Evolutionary conservation across 2,888 invertebrate species (phyloP).

Genomic region (Drosophila tripunctata): DNA sequence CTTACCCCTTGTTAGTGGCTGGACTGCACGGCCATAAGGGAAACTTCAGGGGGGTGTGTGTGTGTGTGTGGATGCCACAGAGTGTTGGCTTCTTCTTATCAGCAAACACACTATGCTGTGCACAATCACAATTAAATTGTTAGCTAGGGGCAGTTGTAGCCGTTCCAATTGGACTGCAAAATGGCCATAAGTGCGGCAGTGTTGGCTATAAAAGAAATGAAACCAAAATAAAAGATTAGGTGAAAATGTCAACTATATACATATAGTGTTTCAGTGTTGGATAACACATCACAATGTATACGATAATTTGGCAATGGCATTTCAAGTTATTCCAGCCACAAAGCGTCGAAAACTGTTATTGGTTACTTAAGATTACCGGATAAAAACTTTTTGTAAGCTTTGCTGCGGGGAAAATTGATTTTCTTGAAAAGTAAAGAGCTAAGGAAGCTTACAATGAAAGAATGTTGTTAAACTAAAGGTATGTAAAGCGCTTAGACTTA

Average conservation of each 20-base stretch:
- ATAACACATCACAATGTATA: slow-evolving; percentile 37
- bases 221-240: slow-evolving; percentile 33
- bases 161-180: slow-evolving; percentile 40
- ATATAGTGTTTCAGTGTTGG: neutral
- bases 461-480: too few relatives aligned
- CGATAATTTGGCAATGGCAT: slow-evolving; percentile 41
- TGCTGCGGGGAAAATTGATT: neutral
- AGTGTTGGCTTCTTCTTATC: slow-evolving; percentile 49
- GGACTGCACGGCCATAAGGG: neutral
- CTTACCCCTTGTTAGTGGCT: slow-evolving; percentile 45
- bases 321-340: slow-evolving; percentile 4
- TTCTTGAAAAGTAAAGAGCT: too few relatives aligned
- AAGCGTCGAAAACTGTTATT: slow-evolving; percentile 15
- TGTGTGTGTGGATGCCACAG: neutral
- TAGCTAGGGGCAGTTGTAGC: slow-evolving; percentile 43
- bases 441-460: too few relatives aligned
- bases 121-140: slow-evolving; percentile 61
- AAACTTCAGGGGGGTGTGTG: neutral
- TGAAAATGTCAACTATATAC: slow-evolving; percentile 39
- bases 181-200: slow-evolving; percentile 52
- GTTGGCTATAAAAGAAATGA: slow-evolving; percentile 28
- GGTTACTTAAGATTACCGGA: slow-evolving; percentile 20
- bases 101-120: slow-evolving; percentile 38
- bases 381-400: too few relatives aligned
- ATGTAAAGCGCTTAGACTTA: too few relatives aligned